Conservation (phyloP, 1,140 invertebrate genomes). For the Aphelenchoides avenae region DNA sequence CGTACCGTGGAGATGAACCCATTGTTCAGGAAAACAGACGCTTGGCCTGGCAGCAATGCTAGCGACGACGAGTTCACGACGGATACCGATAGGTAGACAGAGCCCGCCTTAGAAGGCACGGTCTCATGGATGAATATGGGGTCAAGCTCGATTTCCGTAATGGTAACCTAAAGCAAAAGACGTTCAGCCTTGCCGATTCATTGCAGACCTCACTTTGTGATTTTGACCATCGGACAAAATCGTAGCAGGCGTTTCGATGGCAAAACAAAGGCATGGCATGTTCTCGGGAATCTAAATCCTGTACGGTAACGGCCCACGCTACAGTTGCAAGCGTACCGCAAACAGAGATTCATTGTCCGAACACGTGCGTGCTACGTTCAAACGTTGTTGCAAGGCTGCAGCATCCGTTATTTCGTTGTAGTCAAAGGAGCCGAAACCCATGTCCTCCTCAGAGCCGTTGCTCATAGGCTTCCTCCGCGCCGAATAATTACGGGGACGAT, state of each 20-base stretch:
- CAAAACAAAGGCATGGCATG: slow-evolving; percentile 58
- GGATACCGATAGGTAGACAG: slow-evolving; percentile 61
- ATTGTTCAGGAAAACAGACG: slow-evolving; percentile 63
- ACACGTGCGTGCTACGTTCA: too few species aligned
- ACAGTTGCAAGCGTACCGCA: too few species aligned
- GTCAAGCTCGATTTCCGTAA: slow-evolving; percentile 57
- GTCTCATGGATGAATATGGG: slow-evolving; percentile 60
- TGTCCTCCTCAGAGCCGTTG: slow-evolving; percentile 54
- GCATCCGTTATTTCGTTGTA: slow-evolving; percentile 55
- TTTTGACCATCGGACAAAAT: slow-evolving; percentile 57
- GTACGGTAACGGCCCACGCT: too few species aligned
- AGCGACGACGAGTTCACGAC: slow-evolving; percentile 59
- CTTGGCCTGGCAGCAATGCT: slow-evolving; percentile 60
- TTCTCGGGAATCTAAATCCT: slow-evolving; percentile 38
- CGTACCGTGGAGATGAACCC: slow-evolving; percentile 62
- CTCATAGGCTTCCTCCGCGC: slow-evolving; percentile 18
- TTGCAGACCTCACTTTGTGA: slow-evolving; percentile 60
- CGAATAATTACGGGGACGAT: too few species aligned
- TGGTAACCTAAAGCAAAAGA: neutral
- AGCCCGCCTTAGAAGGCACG: slow-evolving; percentile 58
- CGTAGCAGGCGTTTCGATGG: slow-evolving; percentile 57
- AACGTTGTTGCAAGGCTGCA: slow-evolving; percentile 42
- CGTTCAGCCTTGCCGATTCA: slow-evolving; percentile 18
- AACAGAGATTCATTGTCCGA: too few species aligned
- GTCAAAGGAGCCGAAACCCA: slow-evolving; percentile 57